Base-by-base conservation (phyloP, 1,140 invertebrate genomes). In the Microvelia longipes region DNA sequence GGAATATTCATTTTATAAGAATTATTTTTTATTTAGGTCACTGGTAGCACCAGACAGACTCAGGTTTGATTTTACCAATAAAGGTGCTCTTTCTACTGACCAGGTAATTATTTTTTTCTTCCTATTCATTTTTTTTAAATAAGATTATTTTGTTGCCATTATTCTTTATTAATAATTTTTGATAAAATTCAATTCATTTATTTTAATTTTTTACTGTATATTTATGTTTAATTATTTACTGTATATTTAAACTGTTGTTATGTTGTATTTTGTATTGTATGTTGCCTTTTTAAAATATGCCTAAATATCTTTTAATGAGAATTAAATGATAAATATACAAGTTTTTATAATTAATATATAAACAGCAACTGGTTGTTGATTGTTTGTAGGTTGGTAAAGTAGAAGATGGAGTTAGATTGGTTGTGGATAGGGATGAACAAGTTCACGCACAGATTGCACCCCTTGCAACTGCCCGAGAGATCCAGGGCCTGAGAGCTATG, bases 11-110 rank as follows among this genome's bases (percentile, higher is more conserved):
- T 50, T 50, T n/a, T n/a, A n/a, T n/a, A n/a, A n/a, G n/a, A n/a
- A 19, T 50, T 50, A 11, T 50, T 50, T 50, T 50, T 5, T 50
- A 11, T 11, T 50, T 19, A 50, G 35, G 61, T 99, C 96, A 0
- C 83, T 99, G n/a, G 98, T 99, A 11, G 96, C 96, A 75, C 95
- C 96, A 2, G 96, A 99, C 78, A 86, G 92, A 76, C 83, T 94
- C 28, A 85, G 97, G 71, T 99, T 99, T 81, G 98, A 99, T 83
- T 99, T 99, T 77, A 93, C 94, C 62, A 92, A 91, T 74, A 98
- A 98, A 83, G 91, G 82, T 74, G 11, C 25, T 15, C 28, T 35
- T 2, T n/a, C 67, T 35, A 26, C 25, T 14, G 15, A 64, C 15
- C 62, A 64, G 62, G 62, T 64, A 5, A 50, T 50, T 50, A 50